A percentile compares a stretch with the other conserved stretches of the same genome.
These are phyloP conservation scores for Cynopterus sphinx DNA, from an alignment of 2,797 vertebrate species.

Conservation along the genomic window DNA sequence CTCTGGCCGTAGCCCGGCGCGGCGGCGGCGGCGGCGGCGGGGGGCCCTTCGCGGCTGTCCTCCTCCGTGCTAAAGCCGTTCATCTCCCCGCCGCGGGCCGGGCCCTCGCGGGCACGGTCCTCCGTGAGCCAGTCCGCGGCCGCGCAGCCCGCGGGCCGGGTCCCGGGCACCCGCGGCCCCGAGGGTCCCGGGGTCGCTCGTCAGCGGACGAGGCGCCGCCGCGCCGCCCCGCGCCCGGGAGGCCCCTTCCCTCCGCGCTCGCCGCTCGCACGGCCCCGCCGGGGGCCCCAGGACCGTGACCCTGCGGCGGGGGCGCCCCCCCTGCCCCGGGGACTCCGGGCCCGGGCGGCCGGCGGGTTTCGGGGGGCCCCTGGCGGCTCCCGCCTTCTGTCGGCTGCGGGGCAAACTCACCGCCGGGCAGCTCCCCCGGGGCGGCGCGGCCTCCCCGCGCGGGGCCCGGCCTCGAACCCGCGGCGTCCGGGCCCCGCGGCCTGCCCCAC, in stretches of 20 bases:
- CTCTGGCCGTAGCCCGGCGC: constrained; percentile 95
- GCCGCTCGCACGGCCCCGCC: constrained; percentile 59
- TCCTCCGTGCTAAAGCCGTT: constrained; percentile 99
- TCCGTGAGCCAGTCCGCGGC: constrained; percentile 53
- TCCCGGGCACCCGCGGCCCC: constrained; percentile 28
- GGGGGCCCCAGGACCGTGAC: constrained; percentile 59
- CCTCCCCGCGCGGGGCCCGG: constrained; percentile 66
- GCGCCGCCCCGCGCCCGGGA: background rate
- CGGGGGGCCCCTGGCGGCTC: constrained; percentile 55
- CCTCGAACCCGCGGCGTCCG: constrained; percentile 70
- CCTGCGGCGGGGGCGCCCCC: background rate
- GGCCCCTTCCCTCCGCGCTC: constrained; percentile 20
- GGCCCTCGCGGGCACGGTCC: constrained; percentile 46
- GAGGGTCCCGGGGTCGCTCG: constrained; percentile 43
- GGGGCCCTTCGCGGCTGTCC: constrained; percentile 94
- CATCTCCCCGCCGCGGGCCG: constrained; percentile 85
- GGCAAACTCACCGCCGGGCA: constrained; percentile 65
- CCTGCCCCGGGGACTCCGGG: constrained; percentile 33
- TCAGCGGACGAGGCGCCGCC: background rate
- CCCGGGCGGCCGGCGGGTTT: background rate
- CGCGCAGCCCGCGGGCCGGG: constrained; percentile 46
- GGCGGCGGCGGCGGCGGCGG: constrained; percentile 82
- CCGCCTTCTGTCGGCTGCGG: constrained; percentile 64
- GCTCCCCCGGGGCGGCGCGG: constrained; percentile 56
- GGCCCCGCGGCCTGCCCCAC: constrained; percentile 67